phyloP scores from a whole-genome alignment of 1,140 invertebrate species.

The Mercenaria mercenaria region DNA sequence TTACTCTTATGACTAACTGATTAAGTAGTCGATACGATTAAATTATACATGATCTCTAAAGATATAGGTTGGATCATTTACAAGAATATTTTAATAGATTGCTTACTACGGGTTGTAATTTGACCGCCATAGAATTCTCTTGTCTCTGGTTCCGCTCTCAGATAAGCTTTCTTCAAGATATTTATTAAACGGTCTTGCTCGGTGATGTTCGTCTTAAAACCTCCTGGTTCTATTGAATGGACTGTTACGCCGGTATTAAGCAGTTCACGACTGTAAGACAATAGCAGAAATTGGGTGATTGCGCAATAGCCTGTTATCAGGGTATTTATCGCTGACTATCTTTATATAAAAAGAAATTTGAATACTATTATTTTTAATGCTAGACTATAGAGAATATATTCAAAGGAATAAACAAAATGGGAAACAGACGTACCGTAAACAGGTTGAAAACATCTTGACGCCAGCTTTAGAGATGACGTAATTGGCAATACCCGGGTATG shows the following conservation, averaged over 20 bases:
- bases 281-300: not conserved
- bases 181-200: constrained; percentile 30
- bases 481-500: constrained; percentile 40
- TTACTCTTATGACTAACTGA: too few relatives aligned
- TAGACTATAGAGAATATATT: too few relatives aligned
- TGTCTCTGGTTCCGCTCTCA: constrained; percentile 5
- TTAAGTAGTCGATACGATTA: too few relatives aligned
- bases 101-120: constrained; percentile 35
- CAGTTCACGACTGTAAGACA: constrained; percentile 65
- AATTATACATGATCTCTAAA: too few relatives aligned
- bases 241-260: constrained; percentile 74
- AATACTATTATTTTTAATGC: too few relatives aligned
- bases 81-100: too few relatives aligned
- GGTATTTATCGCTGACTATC: not conserved
- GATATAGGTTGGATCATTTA: too few relatives aligned
- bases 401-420: too few relatives aligned
- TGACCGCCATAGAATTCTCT: constrained; percentile 44
- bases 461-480: constrained; percentile 60
- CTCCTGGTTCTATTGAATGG: constrained; percentile 83
- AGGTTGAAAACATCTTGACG: constrained; percentile 54
- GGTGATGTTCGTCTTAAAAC: constrained; percentile 80
- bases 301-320: not conserved
- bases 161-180: constrained; percentile 5
- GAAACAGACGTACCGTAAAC: constrained; percentile 31
- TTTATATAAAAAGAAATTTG: not conserved